Percentiles rank a stretch among this genome's conserved stretches.
Conservation (phyloP, 2,797 vertebrate species). For the Poecilia wingei region DNA sequence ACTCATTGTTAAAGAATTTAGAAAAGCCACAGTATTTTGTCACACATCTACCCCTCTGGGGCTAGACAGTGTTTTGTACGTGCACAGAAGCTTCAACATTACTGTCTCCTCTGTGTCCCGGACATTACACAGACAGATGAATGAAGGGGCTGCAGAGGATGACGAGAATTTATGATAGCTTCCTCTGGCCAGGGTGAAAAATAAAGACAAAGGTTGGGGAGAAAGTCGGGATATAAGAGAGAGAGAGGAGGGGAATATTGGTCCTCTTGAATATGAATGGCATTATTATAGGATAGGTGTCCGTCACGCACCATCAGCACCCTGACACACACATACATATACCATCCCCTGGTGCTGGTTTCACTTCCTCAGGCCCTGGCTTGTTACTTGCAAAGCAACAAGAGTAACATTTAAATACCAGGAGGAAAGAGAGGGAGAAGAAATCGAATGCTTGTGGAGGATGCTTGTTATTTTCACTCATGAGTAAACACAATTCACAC, state of each 20-base stretch:
- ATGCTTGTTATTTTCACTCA: constrained; percentile 75
- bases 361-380: constrained; percentile 44
- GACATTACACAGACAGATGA: constrained; percentile 24
- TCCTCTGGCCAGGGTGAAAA: constrained; percentile 19
- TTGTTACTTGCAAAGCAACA: constrained; percentile 48
- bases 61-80: constrained; percentile 32
- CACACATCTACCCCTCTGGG: constrained; percentile 49
- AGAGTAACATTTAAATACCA: constrained; percentile 65
- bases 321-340: constrained; percentile 17
- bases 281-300: constrained; percentile 79
- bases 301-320: constrained; percentile 70
- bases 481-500: constrained; percentile 48
- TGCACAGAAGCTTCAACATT: constrained; percentile 42
- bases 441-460: constrained; percentile 42
- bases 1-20: constrained; percentile 61
- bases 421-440: constrained; percentile 53
- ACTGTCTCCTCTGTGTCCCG: constrained; percentile 16
- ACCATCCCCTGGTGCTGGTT: constrained; percentile 31
- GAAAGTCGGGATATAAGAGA: constrained; percentile 8
- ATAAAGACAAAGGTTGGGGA: constrained; percentile 22
- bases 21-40: constrained; percentile 54
- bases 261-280: constrained; percentile 65
- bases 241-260: constrained; percentile 26
- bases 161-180: constrained; percentile 21
- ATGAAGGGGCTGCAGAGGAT: constrained; percentile 4